Evolutionary conservation across 30 jellyfish, hydroid and myxozoan species (phyloP).

Genomic region (Catostylus mosaicus): DNA sequence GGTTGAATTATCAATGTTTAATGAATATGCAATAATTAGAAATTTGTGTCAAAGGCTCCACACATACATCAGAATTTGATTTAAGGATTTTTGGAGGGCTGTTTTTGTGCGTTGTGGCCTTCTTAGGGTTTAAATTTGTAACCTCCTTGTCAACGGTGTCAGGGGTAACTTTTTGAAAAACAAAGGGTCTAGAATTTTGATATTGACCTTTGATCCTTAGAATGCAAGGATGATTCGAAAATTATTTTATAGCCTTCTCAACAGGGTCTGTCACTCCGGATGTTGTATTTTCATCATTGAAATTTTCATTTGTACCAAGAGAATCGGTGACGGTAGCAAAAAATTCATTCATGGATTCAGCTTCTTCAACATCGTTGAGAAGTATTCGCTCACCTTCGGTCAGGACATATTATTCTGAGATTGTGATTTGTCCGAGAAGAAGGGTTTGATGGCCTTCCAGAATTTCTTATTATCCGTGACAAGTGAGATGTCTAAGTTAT

Average conservation of each 20-base stretch:
- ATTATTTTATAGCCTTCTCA: background rate
- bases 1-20: background rate
- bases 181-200: background rate
- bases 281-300: background rate
- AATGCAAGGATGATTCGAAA: background rate
- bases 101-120: background rate
- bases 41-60: background rate
- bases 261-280: background rate
- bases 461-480: conserved; percentile 5
- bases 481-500: conserved; percentile 8
- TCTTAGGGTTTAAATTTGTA: background rate
- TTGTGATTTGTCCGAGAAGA: background rate
- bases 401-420: background rate
- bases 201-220: background rate
- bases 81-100: background rate
- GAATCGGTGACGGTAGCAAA: background rate
- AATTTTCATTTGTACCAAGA: background rate
- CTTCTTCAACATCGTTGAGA: background rate
- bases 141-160: background rate
- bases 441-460: conserved; percentile 3
- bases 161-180: background rate
- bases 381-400: background rate
- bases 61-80: background rate
- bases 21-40: background rate
- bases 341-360: background rate